Conservation (phyloP, 2,113 vertebrate genomes). For the Salvelinus namaycush region DNA sequence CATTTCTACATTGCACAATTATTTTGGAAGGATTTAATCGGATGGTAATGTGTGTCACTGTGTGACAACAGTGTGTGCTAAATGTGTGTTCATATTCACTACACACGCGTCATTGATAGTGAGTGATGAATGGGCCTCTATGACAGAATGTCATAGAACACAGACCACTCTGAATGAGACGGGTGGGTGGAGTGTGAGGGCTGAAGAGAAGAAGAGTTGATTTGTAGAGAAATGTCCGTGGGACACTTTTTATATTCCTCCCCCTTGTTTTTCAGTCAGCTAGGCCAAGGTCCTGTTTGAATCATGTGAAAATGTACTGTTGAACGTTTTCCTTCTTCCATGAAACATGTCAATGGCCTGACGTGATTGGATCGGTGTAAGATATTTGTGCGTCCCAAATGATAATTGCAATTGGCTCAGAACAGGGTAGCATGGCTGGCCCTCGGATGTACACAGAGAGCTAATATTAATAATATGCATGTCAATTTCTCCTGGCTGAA, state of each 20-base stretch:
- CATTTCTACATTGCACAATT: no score
- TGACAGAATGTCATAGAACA: slow-evolving; percentile 24
- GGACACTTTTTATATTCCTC: neutral
- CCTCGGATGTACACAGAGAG: no score
- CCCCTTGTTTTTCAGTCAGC: neutral
- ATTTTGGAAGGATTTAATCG: no score
- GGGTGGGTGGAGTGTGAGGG: slow-evolving; percentile 26
- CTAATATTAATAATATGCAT: no score
- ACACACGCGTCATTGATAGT: neutral
- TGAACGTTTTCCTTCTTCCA: neutral
- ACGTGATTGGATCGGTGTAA: no score
- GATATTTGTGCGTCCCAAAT: no score
- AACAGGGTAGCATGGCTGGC: no score
- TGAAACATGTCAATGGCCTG: neutral
- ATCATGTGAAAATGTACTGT: neutral
- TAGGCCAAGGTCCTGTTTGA: neutral
- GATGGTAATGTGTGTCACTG: no score
- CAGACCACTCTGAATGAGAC: slow-evolving; percentile 15
- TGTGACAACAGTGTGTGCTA: no score
- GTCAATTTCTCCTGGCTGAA: no score
- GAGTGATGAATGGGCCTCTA: slow-evolving; percentile 34
- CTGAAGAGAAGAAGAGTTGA: slow-evolving; percentile 19
- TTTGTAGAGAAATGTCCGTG: neutral
- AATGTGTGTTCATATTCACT: neutral
- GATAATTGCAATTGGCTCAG: no score